Evolutionary conservation across 2,797 vertebrate genomes (phyloP), one percentile per base, ranked within the genome.

Genomic region (Poliocrania exsul): DNA sequence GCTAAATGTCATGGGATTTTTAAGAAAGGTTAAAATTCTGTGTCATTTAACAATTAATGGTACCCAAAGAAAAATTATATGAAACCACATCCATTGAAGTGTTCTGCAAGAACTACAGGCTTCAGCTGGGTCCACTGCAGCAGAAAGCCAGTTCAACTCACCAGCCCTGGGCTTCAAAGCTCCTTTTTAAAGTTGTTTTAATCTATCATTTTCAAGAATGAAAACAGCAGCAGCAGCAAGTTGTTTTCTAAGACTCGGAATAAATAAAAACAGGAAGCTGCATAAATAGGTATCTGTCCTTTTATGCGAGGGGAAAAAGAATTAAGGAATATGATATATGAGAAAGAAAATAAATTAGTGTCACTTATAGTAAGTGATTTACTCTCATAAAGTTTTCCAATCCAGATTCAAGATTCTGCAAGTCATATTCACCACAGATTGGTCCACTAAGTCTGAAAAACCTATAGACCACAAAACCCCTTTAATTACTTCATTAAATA

Each of bases 1-100:
- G 93, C 93, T 96, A 97, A 97, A 97, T 96, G 97, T 98, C 98
- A 98, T 97, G 98, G 91, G 98, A 97, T 97, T 97, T 93, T 97
- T 77, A 96, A 78, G 77, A 98, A 98, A 98, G 95, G 96, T 97
- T 98, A 97, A 97, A 97, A 94, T 92, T 96, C 74, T 85, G 62
- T 82, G 75, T 71, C 26, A 92, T 92, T 94, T 89, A 93, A 96
- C 78, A 91, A 95, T 90, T 89, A 91, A 95, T 37, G 64, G 54
- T 49, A 87, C 58, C 84, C 95, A 86, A 96, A 93, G 86, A 83
- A 91, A 95, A 95, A 86, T 0, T 4, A 86, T 44, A 79, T 24
- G 61, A 96, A 97, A 38, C 88, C 88, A 92, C 86, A 95, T 85
- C 77, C 81, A 95, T 70, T 74, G 60, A 66, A 78, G 75, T 46